Base-by-base conservation (phyloP, 1,140 invertebrate species). In the Nilaparvata lugens region DNA sequence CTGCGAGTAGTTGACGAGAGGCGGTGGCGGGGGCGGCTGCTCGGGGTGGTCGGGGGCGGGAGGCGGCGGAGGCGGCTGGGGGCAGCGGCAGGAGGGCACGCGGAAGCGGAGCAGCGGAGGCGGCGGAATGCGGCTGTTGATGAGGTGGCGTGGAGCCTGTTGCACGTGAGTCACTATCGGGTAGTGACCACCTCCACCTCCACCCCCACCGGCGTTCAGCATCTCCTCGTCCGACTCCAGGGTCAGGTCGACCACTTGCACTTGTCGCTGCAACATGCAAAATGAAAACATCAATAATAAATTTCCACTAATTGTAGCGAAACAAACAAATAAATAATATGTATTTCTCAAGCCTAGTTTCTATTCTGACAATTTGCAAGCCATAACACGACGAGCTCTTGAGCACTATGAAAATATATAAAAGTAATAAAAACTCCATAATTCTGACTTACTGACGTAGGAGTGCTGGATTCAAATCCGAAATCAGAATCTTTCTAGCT, bases 201-300 rank as follows among this genome's bases (percentile, higher is more conserved):
- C n/a, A n/a, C n/a, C n/a, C n/a, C n/a, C n/a, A n/a, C n/a, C n/a
- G n/a, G 31, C 31, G 13, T 35, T 35, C 45, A 65, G 56, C 62
- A 60, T 63, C 60, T 79, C 79, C 71, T 83, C 82, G 70, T 84
- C 83, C 64, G 82, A 82, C 58, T 83, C 83, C 65, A 79, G 77
- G 24, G 83, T 85, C 60, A 85, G 71, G 74, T 86, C 83, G 51
- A 86, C 83, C 14, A 85, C 72, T 65, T 60, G n/a, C 70, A 64
- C 60, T 54, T 60, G 64, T 61, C 69, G 31, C 57, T 66, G 62
- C 58, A 48, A 57, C 14, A 19, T 38, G 40, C 64, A 35, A 56
- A 52, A 23, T 56, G 11, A 14, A n/a, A 68, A 51, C 48, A 61
- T 54, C 65, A 51, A 48, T 62, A 59, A 48, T 45, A 59, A 45